These are phyloP conservation scores for Vimba vimba DNA, from an alignment of 2,113 vertebrate species.

Conservation along the genomic window DNA sequence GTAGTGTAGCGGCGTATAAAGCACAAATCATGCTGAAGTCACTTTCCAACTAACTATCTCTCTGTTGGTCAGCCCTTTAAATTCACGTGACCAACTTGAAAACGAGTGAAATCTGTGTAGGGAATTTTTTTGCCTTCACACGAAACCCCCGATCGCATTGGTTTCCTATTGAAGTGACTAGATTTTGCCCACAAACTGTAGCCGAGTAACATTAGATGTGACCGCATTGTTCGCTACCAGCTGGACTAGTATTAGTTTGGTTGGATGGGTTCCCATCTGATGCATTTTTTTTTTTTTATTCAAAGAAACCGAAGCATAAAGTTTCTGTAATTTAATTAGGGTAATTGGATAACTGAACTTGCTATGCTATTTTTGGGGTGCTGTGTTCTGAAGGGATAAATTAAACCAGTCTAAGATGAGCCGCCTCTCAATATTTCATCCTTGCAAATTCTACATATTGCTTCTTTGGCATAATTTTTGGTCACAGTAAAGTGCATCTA, in stretches of 20 bases:
- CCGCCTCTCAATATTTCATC: not conserved
- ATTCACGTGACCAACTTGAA: not conserved
- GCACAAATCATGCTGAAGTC: not conserved
- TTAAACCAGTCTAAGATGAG: not conserved
- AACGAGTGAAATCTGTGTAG: not conserved
- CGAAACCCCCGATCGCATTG: too few relatives aligned
- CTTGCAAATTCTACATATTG: not conserved
- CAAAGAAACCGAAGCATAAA: not conserved
- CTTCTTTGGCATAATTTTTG: too few relatives aligned
- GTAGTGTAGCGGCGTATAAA: not conserved
- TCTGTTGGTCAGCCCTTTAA: not conserved
- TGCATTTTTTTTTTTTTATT: not conserved
- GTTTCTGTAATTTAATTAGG: not conserved
- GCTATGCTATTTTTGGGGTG: not conserved
- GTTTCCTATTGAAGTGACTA: too few relatives aligned
- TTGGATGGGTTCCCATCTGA: not conserved
- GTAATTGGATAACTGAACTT: not conserved
- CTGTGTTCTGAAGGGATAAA: not conserved
- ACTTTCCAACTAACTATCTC: not conserved
- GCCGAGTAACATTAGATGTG: not conserved
- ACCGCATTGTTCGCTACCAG: not conserved
- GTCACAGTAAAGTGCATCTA: too few relatives aligned
- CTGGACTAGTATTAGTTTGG: not conserved
- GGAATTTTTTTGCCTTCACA: not conserved
- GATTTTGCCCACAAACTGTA: not conserved